Evolutionary conservation across 1,140 invertebrate genomes (phyloP).

Genomic region (Thaumatotibia leucotreta): DNA sequence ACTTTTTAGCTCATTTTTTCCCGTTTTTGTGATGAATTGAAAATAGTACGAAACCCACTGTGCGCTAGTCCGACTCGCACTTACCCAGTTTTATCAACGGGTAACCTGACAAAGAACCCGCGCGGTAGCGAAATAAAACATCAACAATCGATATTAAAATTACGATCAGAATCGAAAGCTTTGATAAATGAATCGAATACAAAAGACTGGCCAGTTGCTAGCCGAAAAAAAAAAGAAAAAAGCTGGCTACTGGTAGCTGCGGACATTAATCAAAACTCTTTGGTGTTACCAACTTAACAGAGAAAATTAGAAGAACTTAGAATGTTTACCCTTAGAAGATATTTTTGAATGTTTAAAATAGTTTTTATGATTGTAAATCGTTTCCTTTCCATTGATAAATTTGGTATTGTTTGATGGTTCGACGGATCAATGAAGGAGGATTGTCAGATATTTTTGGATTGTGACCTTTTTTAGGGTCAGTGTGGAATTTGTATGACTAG

Average conservation of each 20-base stretch:
- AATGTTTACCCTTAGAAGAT: not conserved
- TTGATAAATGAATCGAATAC: conserved; percentile 60
- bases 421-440: conserved; percentile 17
- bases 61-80: no score
- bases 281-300: conserved; percentile 25
- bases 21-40: no score
- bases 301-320: not conserved
- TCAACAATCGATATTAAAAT: conserved; percentile 57
- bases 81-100: no score
- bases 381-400: conserved; percentile 16
- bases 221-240: conserved; percentile 40
- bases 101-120: not conserved
- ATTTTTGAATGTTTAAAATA: not conserved
- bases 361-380: not conserved
- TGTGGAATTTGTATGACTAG: not conserved
- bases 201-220: conserved; percentile 45
- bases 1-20: no score
- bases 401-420: not conserved
- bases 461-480: not conserved
- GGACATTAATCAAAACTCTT: conserved; percentile 61
- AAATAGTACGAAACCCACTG: no score
- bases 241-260: conserved; percentile 44
- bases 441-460: not conserved
- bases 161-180: conserved; percentile 50
- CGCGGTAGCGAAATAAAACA: not conserved